Conservation (phyloP, 2,113 vertebrate genomes). For the Eulemur rufifrons region DNA sequence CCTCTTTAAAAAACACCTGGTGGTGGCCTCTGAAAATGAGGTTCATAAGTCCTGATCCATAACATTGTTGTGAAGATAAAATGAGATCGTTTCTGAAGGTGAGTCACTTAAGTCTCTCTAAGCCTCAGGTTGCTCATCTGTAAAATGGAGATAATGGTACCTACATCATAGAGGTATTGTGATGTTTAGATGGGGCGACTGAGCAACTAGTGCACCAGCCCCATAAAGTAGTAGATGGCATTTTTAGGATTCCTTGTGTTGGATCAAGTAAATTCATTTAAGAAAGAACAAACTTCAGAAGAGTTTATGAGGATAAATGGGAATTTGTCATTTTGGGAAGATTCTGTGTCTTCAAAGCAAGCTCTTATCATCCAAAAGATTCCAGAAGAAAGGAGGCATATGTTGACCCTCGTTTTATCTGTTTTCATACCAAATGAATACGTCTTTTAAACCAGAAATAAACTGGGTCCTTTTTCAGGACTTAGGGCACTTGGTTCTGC, state of each 20-base stretch:
- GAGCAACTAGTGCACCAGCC: not conserved
- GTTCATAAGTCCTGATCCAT: not conserved
- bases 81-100: not conserved
- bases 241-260: not conserved
- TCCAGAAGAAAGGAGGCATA: not conserved
- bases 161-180: not conserved
- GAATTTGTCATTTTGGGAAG: constrained; percentile 54
- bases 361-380: constrained; percentile 10
- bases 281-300: constrained; percentile 53
- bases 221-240: not conserved
- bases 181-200: not conserved
- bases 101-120: not conserved
- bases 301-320: constrained; percentile 17
- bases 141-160: not conserved
- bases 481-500: not conserved
- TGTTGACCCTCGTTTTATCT: not conserved
- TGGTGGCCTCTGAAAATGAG: not conserved
- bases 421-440: not conserved
- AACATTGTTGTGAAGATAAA: not conserved
- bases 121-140: not conserved
- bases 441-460: not conserved
- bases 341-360: constrained; percentile 42
- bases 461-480: not conserved
- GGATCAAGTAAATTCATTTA: constrained; percentile 36
- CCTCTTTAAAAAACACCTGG: not conserved